phyloP scores from a whole-genome alignment of 2,113 vertebrate genomes.

The Cochlearius cochlearius region DNA sequence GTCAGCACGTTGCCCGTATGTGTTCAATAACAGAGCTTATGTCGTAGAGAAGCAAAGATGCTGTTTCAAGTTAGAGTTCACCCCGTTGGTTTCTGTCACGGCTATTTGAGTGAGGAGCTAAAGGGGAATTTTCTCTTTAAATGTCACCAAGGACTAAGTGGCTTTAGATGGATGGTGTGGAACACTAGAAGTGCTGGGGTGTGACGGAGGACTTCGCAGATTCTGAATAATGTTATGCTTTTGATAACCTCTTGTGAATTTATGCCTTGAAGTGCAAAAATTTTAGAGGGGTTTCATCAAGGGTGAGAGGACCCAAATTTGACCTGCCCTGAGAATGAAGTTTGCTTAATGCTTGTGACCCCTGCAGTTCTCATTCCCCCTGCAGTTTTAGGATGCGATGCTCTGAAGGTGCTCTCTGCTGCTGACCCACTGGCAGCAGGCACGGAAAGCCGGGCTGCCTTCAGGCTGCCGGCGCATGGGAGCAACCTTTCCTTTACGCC shows the following conservation, averaged over 20 bases:
- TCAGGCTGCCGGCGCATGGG: background rate
- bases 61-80: background rate
- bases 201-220: background rate
- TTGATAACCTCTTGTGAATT: slow-evolving; percentile 3
- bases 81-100: background rate
- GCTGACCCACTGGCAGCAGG: background rate
- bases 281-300: background rate
- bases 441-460: background rate
- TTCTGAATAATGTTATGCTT: background rate
- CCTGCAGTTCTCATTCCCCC: background rate
- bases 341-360: background rate
- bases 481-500: background rate
- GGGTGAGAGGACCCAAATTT: background rate
- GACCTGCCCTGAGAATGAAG: background rate
- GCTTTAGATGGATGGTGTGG: background rate
- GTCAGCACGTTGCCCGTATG: background rate
- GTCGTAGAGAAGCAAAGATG: background rate
- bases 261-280: background rate
- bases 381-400: background rate
- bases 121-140: background rate
- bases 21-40: accelerated
- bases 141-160: background rate
- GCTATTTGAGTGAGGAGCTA: background rate
- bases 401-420: background rate
- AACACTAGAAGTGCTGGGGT: background rate